These are phyloP conservation scores for Lepidonotus clava DNA, from an alignment of 2,888 invertebrate species.

Conservation along the genomic window DNA sequence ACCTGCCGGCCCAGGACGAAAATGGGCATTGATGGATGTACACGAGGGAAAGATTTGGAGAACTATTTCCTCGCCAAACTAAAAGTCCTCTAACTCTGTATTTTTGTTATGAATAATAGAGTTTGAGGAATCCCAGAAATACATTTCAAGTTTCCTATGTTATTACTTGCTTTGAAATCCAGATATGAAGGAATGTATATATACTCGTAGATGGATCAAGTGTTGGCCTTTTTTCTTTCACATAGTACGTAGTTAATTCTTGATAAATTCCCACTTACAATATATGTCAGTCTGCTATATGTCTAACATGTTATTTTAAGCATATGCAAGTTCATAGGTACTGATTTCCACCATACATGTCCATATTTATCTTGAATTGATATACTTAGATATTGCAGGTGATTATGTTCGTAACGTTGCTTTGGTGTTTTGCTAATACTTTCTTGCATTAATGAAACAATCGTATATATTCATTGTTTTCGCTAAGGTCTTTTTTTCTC, in stretches of 20 bases:
- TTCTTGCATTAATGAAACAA: too few species aligned
- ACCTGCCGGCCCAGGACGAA: neutral
- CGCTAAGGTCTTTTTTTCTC: too few species aligned
- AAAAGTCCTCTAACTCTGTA: conserved; percentile 46
- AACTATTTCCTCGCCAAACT: conserved; percentile 37
- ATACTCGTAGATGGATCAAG: neutral
- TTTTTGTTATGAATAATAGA: conserved; percentile 39
- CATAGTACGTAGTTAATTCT: neutral
- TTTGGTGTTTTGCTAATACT: too few species aligned
- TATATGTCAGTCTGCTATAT: conserved; percentile 45
- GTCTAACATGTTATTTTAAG: neutral
- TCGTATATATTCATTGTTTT: too few species aligned
- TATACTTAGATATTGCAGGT: too few species aligned
- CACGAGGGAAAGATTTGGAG: conserved; percentile 7
- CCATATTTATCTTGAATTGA: too few species aligned
- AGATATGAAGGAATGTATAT: neutral
- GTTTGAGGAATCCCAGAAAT: conserved; percentile 16
- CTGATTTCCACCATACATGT: neutral
- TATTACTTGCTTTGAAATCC: neutral
- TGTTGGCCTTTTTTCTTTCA: neutral
- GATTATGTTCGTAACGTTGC: too few species aligned
- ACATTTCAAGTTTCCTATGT: neutral
- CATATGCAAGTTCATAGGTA: neutral
- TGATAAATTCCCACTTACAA: neutral
- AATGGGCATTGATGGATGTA: conserved; percentile 46